These are phyloP conservation scores for Patagioenas fasciata DNA, from an alignment of 2,113 vertebrate genomes.

Conservation along the genomic window DNA sequence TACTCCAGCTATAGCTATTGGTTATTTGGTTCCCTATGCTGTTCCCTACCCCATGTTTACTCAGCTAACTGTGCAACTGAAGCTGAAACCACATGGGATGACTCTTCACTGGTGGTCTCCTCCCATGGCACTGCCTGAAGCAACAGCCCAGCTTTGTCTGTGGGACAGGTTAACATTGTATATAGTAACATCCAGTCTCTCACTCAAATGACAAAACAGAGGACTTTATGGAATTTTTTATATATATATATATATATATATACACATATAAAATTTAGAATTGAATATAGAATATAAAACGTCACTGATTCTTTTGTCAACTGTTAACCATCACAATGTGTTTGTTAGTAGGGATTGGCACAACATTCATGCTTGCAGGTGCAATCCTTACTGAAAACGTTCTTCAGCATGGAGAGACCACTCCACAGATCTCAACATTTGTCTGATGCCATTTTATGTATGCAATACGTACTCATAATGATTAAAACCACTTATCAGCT, in stretches of 20 bases:
- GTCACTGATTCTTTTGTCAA: background rate
- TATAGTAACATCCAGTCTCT: background rate
- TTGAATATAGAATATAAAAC: background rate
- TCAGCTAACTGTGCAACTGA: background rate
- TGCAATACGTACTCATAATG: background rate
- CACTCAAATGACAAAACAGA: background rate
- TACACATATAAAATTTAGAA: background rate
- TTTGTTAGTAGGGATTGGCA: background rate
- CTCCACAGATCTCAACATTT: background rate
- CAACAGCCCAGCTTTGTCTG: background rate
- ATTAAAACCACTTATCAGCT: background rate
- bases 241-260: too few relatives aligned
- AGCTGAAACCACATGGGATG: background rate
- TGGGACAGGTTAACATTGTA: background rate
- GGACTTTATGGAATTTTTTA: background rate
- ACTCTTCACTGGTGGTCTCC: background rate
- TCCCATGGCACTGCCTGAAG: background rate
- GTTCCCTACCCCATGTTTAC: background rate
- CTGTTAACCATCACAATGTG: background rate
- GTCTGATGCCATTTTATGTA: background rate
- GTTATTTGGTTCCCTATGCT: background rate
- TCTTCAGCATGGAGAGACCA: background rate
- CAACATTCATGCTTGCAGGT: rapidly evolving
- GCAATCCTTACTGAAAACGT: background rate
- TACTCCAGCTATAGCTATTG: background rate